Conservation (phyloP, 2,797 vertebrate species). For the Pipistrellus kuhlii region DNA sequence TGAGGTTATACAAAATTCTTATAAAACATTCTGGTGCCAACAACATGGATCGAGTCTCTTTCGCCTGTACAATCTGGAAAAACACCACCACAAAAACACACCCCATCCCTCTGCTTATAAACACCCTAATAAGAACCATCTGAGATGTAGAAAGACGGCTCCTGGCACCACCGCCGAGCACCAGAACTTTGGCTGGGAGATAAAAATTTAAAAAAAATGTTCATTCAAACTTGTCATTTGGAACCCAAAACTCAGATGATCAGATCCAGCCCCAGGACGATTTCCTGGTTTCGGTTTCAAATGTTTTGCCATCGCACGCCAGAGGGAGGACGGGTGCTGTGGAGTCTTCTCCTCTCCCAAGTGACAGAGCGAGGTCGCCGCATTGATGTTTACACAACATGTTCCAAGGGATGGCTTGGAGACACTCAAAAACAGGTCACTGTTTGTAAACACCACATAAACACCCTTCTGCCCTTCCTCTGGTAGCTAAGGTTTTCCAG, state of each 20-base stretch:
- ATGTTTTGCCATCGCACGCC: not conserved
- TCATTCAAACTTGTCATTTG: not conserved
- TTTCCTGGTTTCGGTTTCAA: not conserved
- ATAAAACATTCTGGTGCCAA: not conserved
- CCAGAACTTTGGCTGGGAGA: not conserved
- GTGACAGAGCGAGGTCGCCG: not conserved
- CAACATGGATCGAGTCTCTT: not conserved
- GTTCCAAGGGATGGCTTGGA: not conserved
- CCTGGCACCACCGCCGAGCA: not conserved
- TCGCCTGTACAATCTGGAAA: not conserved
- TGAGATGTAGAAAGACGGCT: not conserved
- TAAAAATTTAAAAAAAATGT: not conserved
- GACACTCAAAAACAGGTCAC: not conserved
- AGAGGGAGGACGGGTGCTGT: not conserved
- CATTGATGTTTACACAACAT: not conserved
- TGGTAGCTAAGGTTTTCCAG: not conserved
- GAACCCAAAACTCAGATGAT: not conserved
- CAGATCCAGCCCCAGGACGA: not conserved
- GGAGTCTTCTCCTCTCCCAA: not conserved
- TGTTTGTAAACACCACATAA: slow-evolving; percentile 1
- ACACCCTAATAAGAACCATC: not conserved
- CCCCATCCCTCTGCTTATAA: not conserved
- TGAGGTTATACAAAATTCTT: not conserved
- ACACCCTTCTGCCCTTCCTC: not conserved
- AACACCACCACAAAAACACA: not conserved